Base-by-base conservation (phyloP, 2,888 invertebrate species). In the Dendrolimus houi region DNA sequence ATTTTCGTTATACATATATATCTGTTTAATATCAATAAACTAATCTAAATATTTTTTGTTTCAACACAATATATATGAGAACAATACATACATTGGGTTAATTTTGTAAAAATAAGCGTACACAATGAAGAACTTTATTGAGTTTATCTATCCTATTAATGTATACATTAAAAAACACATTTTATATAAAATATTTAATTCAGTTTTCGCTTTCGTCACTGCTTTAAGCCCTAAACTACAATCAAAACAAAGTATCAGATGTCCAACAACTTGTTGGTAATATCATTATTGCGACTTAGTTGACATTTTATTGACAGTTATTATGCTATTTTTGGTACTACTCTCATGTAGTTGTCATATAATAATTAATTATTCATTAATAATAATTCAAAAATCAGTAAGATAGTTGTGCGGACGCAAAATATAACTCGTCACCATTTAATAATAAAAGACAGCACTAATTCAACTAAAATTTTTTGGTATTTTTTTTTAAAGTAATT, bases 281-380 rank as follows among this genome's bases (percentile, higher is more conserved):
- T 81, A 79, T 78, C 73, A 75, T 75, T 79, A 79, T 74, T 74
- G 75, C 73, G 74, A 76, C 69, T 74, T 66, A 71, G 65, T 67
- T 66, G 74, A 75, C 72, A 70, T 75, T 75, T 72, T 72, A 79
- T 79, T 73, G 81, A 76, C 77, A 81, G 72, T 78, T 75, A 77
- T 77, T 72, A 72, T 74, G 74, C 72, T 73, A 74, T 76, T 79
- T 72, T 75, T 69, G 72, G 69, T 68, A 71, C 64, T 65, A 69
- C 71, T 67, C 68, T 62, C 67, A 65, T 68, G 67, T 63, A 70
- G 71, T 63, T 65, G 60, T 69, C 29, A 29, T 29, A 29, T 29
- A 29, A 29, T 29, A 29, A 29, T 29, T 29, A 29, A 29, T 29
- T 29, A 6, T 6, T 6, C 3, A 29, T 29, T 29, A 29, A 29